Base-by-base conservation (phyloP, 2,113 vertebrate genomes). In the Edolisoma coerulescens region DNA sequence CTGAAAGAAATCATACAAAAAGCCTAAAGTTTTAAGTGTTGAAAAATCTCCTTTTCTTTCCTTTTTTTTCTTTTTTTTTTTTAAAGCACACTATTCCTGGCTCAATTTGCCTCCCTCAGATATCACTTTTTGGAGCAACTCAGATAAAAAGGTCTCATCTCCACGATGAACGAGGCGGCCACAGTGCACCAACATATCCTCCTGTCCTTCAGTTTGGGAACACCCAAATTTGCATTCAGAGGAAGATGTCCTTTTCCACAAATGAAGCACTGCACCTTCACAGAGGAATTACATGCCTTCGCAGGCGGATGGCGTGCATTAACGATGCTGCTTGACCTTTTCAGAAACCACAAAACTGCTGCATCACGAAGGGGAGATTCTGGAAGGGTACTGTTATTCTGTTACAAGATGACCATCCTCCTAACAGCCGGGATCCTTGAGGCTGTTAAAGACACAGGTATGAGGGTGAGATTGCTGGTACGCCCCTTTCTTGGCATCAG, bases 1-100 rank as follows among this genome's bases (percentile, higher is more conserved):
- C 75, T 90, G 75, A 90, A 84, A 88, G 68, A 67, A 94, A 91
- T 91, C 54, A 93, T 61, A 74, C 54, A 77, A 93, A 95, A 94
- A 88, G n/a, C 27, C 47, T 75, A 18, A 75, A 77, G 42, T 90
- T 93, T 94, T 80, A 85, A 50, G 50, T 22, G 11, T 37, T 75
- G 52, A 80, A 61, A 59, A 94, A 27, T 37, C 16, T 56, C 21
- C 5, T 74, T 63, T 76, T 80, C 7, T 44, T 42, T 11, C 1
- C 16, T 26, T 24, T 32, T n/a, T 2, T n/a, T 7, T 59, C 3
- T 2, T 5, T 35, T 52, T 35, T 7, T 42, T 9, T 71, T 18
- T 28, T 3, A 3, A 35, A 64, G 16, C 8, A 61, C 9, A 19
- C 18, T 27, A 30, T 67, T 88, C 44, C n/a, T 70, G 71, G 84